Conservation (phyloP, 2,888 invertebrate genomes). For the Micoletzkya japonica region DNA sequence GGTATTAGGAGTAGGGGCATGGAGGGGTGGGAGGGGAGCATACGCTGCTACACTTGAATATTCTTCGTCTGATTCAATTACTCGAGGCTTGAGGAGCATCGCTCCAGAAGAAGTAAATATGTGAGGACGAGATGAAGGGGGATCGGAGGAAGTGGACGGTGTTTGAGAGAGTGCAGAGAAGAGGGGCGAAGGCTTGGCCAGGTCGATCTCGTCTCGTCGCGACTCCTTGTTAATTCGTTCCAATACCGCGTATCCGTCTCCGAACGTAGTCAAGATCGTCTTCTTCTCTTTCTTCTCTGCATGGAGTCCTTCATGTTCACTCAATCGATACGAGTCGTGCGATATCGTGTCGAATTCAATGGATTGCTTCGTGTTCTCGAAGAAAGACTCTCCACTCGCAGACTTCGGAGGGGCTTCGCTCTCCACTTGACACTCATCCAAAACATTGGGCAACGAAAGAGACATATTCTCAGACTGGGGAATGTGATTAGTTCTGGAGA, state of each 20-base stretch:
- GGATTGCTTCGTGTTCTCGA: constrained; percentile 33
- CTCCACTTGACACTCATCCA: constrained; percentile 45
- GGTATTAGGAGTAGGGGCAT: neutral
- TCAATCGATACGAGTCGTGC: constrained; percentile 60
- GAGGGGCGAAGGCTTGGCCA: neutral
- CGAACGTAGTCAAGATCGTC: constrained; percentile 8
- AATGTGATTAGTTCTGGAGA: neutral
- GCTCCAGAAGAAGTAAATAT: constrained; percentile 46
- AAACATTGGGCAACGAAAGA: constrained; percentile 60
- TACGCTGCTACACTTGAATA: neutral
- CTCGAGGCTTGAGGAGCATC: constrained; percentile 43
- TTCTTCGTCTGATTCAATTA: constrained; percentile 38
- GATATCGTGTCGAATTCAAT: constrained; percentile 53
- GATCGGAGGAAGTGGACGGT: neutral
- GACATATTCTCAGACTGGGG: constrained; percentile 42
- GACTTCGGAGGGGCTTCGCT: constrained; percentile 48
- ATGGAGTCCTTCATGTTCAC: too few relatives aligned
- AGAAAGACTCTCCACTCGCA: constrained; percentile 58
- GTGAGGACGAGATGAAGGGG: constrained; percentile 2
- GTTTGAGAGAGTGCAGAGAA: neutral
- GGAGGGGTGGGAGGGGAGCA: neutral
- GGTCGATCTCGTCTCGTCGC: constrained; percentile 7
- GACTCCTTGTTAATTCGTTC: neutral
- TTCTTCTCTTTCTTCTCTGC: too few relatives aligned
- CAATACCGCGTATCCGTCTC: constrained; percentile 23